Evolutionary conservation across 2,113 vertebrate genomes (phyloP), one percentile per base, ranked within the genome.

Genomic region (Brachyhypopomus gauderio): DNA sequence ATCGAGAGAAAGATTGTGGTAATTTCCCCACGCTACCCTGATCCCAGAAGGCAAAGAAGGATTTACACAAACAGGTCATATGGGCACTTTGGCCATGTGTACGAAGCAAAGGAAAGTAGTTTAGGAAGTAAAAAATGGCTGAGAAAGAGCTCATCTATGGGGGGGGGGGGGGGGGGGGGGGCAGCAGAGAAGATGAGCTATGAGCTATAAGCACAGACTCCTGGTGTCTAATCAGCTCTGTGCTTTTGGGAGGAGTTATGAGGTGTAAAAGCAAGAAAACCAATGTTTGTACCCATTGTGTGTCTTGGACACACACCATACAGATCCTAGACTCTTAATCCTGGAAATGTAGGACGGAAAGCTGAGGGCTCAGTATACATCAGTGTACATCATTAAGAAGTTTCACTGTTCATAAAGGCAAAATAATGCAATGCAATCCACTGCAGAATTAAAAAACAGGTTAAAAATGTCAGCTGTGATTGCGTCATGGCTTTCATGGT

Each of bases 281-380:
- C 36, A 67, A 77, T 41, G 55, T 60, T 79, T 62, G 23, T 74
- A 75, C 4, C 25, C 55, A 38, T 25, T 56, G 25, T 77, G 52
- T 22, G 12, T 69, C 56, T 64, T 11, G 48, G 59, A 30, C 20
- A 38, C 30, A 73, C 19, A 73, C 27, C 52, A 45, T 17, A 30
- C 11, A 27, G 25, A 23, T 64, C 62, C 16, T 19, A 41, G 12
- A 66, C 14, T 4, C 34, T 56, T 20, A 30, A 22, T 38, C 30
- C 58, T 22, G 11, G 5, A 75, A 20, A 14, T 52, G 45, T 8
- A 52, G 9, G 45, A 52, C 52, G n/a, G 48, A 23, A n/a, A 45
- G 3, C 3, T 52, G 45, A 30, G 30, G 30, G 30, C 30, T 30
- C 30, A 30, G 30, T 52, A 3, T 3, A 52, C 45, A 14, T 48